Evolutionary conservation across 2,113 vertebrate genomes (phyloP), one percentile per base, ranked within the genome.

Genomic region (Noctilio leporinus): DNA sequence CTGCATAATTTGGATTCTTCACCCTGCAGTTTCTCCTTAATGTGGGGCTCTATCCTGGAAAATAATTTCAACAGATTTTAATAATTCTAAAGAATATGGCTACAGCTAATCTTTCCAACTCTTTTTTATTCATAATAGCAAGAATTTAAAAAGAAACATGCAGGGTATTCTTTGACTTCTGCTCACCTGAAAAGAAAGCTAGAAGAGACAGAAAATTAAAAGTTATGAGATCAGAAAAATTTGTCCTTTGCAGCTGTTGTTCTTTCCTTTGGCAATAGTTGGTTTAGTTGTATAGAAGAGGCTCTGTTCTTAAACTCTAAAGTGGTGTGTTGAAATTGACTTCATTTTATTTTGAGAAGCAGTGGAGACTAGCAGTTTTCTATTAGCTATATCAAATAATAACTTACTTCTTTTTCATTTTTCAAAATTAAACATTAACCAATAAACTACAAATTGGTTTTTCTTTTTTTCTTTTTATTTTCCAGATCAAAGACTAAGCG

Each of bases 401-500:
- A 84, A n/a, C 33, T 87, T 49, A 7, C 70, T 11, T 85, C 64
- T 78, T 83, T 93, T 7, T 89, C 51, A 7, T 90, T 92, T 92
- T 93, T 33, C 30, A 82, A 80, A 43, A 28, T 43, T 77, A n/a
- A 91, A 33, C 15, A 47, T 88, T 89, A 78, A 2, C 14, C 11
- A 90, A 0, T 53, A 22, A 92, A 51, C 26, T 84, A 94, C 45
- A 88, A 45, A 72, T 70, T 90, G 20, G 0, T 94, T 96, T 91
- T 83, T 86, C 0, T 94, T 1, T 98, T 86, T 97, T 24, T 75
- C 9, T 64, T 97, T 97, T 59, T 59, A 59, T 59, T 59, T 59
- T 30, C 96, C 95, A 99, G 99, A 97, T 89, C 91, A 97, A 51
- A 98, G 85, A 81, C 95, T 98, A 89, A 98, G 97, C 96, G 96